These are phyloP conservation scores for Astatoreochromis straeleni DNA, from an alignment of 2,113 vertebrate species.

Conservation along the genomic window DNA sequence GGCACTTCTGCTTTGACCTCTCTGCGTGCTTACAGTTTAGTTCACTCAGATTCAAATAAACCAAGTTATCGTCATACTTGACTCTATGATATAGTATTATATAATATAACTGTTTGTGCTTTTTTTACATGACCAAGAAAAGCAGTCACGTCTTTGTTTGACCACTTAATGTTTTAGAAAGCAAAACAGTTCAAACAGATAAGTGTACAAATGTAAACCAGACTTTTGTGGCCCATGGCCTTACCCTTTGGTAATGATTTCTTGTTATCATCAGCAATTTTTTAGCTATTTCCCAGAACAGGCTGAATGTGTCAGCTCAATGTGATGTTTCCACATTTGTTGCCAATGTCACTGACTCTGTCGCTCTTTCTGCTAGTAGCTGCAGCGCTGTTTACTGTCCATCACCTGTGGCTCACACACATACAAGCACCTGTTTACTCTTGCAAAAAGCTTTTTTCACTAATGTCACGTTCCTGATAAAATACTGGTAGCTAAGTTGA, in stretches of 20 bases:
- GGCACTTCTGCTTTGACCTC: not conserved
- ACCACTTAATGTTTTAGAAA: not conserved
- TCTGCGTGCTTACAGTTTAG: not conserved
- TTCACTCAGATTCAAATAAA: not conserved
- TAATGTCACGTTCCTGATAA: not conserved
- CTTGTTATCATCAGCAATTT: not conserved
- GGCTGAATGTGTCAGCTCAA: not conserved
- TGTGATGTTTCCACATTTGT: not conserved
- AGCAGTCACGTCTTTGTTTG: not conserved
- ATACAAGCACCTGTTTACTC: rapidly evolving
- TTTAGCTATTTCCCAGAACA: not conserved
- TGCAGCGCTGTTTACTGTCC: not conserved
- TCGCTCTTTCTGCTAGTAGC: not conserved
- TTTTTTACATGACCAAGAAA: not conserved
- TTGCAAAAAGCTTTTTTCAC: not conserved
- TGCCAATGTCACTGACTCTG: not conserved
- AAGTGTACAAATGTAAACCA: not conserved
- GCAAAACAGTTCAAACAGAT: not conserved
- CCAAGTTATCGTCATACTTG: not conserved
- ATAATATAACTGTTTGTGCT: not conserved
- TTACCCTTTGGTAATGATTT: not conserved
- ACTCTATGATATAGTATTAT: not conserved
- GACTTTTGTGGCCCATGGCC: rapidly evolving
- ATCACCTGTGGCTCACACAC: not conserved
- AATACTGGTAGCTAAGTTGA: not conserved